Conservation (phyloP, 2,113 vertebrate genomes). For the Spheniscus mendiculus region DNA sequence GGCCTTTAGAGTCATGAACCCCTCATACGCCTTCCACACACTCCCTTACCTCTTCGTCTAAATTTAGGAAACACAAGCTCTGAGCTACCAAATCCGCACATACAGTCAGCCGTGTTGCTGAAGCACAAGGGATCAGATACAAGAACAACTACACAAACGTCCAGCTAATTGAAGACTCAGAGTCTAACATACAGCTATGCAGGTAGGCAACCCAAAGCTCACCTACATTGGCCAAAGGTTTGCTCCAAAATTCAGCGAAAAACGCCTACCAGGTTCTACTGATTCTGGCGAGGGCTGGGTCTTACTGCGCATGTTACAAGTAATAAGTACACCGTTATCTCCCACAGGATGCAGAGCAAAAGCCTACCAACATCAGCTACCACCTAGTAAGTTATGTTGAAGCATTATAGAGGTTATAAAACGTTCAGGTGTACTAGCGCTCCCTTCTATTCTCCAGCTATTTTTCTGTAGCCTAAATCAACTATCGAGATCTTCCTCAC, state of each 20-base stretch:
- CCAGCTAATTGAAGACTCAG: neutral
- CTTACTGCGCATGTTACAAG: neutral
- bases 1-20: neutral
- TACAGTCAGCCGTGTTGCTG: neutral
- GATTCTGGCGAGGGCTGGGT: neutral
- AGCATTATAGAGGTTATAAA: neutral
- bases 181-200: neutral
- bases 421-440: rapidly evolving
- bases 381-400: rapidly evolving
- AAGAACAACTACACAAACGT: neutral
- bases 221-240: neutral
- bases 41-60: neutral
- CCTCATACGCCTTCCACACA: rapidly evolving
- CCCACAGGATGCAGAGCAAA: neutral
- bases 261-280: rapidly evolving
- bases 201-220: neutral
- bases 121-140: neutral
- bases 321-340: neutral
- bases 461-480: neutral
- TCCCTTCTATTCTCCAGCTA: neutral
- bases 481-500: too few species aligned
- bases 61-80: neutral
- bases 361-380: neutral
- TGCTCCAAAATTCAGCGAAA: neutral
- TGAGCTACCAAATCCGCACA: neutral